Percentiles rank a stretch among this genome's conserved stretches.
Conservation (phyloP, 1,140 invertebrate species). For the Zaprionus vittiger region DNA sequence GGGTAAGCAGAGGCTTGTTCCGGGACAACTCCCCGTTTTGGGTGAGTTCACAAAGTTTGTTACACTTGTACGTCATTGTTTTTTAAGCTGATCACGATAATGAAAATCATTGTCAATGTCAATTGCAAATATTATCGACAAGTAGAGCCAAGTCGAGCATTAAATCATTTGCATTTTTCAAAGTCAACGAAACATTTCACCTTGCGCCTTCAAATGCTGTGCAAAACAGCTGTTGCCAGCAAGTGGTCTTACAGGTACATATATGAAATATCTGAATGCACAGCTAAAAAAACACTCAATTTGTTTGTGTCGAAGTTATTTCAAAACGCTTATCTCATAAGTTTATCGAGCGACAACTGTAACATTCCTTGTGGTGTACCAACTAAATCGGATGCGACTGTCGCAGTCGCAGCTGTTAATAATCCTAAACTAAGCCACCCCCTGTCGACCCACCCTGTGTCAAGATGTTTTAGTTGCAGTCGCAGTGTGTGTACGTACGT, state of each 20-base stretch:
- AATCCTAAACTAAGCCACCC: conserved; percentile 21
- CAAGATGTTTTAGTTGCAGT: conserved; percentile 2
- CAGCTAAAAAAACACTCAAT: not conserved
- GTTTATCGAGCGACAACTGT: not conserved
- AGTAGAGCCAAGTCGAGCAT: no score
- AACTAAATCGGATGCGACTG: conserved; percentile 18
- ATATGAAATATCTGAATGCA: not conserved
- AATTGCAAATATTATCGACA: conserved; percentile 8
- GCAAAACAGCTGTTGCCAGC: not conserved
- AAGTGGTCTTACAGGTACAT: not conserved
- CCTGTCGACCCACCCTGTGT: not conserved
- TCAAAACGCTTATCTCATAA: not conserved
- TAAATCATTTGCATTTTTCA: conserved; percentile 30
- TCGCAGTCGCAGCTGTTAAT: conserved; percentile 41
- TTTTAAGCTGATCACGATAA: not conserved
- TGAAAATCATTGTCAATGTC: conserved; percentile 19
- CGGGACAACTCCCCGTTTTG: not conserved
- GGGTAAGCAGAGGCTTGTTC: not conserved
- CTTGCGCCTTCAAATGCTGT: conserved; percentile 11
- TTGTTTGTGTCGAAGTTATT: not conserved
- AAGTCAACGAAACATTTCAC: conserved; percentile 4
- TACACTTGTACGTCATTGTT: conserved; percentile 13
- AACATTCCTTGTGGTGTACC: not conserved
- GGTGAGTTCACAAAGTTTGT: conserved; percentile 1
- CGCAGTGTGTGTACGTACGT: not conserved